These are phyloP conservation scores for Campoletis raptor DNA, from an alignment of 2,888 invertebrate species.

Conservation along the genomic window DNA sequence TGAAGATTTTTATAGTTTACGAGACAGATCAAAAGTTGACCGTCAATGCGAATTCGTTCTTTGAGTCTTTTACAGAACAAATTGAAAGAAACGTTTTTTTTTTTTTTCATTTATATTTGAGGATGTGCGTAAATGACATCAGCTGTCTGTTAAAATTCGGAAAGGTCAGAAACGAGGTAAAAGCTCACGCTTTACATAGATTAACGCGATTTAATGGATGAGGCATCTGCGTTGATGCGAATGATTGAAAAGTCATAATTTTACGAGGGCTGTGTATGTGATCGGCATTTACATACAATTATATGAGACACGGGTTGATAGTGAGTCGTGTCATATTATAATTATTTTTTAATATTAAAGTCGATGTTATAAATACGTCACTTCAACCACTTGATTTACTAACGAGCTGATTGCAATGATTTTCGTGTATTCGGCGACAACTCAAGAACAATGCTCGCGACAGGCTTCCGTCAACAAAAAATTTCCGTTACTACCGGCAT, in stretches of 20 bases:
- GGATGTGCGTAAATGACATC: not conserved
- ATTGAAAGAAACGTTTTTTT: too few relatives aligned
- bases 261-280: not conserved
- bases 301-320: conserved; percentile 8
- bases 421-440: not conserved
- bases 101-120: not conserved
- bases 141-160: not conserved
- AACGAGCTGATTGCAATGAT: not conserved
- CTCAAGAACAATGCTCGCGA: not conserved
- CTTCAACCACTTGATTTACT: not conserved
- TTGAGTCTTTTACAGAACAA: not conserved
- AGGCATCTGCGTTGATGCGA: conserved; percentile 17
- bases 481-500: not conserved
- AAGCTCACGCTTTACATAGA: conserved; percentile 25
- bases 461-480: conserved; percentile 1
- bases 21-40: not conserved
- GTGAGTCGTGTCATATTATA: not conserved
- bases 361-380: conserved; percentile 1
- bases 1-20: not conserved
- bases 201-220: conserved; percentile 18
- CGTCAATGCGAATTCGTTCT: not conserved
- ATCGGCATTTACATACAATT: conserved; percentile 7
- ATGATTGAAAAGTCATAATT: conserved; percentile 25
- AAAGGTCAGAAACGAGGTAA: not conserved
- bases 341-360: conserved; percentile 3